Evolutionary conservation across 2,797 vertebrate genomes (phyloP), one percentile per base, ranked within the genome.

Genomic region (Holocentrus rufus): DNA sequence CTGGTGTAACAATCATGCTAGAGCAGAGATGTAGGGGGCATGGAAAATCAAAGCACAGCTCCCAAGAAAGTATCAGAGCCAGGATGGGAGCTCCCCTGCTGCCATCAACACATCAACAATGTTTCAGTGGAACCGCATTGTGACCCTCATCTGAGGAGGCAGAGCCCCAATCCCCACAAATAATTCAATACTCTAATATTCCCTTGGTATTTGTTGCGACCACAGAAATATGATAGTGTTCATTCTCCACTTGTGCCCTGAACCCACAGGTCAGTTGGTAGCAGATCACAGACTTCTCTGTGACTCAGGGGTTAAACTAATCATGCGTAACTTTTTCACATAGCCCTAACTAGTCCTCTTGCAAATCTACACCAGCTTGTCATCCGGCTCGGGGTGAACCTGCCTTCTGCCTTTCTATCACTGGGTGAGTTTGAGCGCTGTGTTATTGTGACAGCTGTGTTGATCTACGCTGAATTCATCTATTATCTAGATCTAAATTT

Each of bases 151-250:
- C 61, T 15, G 73, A 75, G 76, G 69, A 77, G 84, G 66, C 64
- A 52, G 44, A 44, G 68, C 76, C 77, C 59, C 60, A 17, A 70
- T 36, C 76, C 78, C 79, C 79, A 84, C 85, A 79, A 92, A 92
- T 92, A 92, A 93, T 91, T 90, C 85, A 91, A 92, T 92, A 85
- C 87, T 89, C 86, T 62, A 90, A 91, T 89, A 93, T 89, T 80
- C 82, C 14, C 67, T 65, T 80, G 77, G 86, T 90, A 88, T 91
- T 84, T 88, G 89, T 93, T 88, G 80, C 87, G 76, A 87, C 88
- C 82, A 81, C 59, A 72, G 93, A 93, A 95, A 94, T 91, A 49
- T 54, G 91, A 94, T 94, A 94, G 87, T 78, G 89, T 95, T 95
- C 90, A 94, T 94, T 92, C 90, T 83, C 89, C 81, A 84, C 88